These are phyloP conservation scores for Taenioides sp. DNA, from an alignment of 2,797 vertebrate species.

Conservation along the genomic window DNA sequence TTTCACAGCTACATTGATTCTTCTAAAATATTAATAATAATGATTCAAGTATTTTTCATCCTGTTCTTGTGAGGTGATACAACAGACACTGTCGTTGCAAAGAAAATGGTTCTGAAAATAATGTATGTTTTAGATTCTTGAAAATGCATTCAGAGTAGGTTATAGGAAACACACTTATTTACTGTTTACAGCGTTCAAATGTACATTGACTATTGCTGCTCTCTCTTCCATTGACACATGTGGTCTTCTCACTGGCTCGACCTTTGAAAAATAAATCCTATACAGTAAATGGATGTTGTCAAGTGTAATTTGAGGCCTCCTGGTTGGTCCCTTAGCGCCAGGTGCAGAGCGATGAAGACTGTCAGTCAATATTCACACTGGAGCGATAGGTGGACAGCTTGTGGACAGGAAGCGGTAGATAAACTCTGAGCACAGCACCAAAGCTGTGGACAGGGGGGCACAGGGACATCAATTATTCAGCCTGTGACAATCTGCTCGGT, in stretches of 20 bases:
- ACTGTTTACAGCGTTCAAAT: background rate
- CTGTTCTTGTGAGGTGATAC: background rate
- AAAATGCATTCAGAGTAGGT: background rate
- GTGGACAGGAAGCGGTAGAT: conserved; percentile 51
- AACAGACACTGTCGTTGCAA: background rate
- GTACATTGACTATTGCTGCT: background rate
- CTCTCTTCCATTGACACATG: background rate
- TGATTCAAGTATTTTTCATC: too few species aligned
- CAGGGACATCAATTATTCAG: conserved; percentile 71
- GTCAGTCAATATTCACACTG: conserved; percentile 22
- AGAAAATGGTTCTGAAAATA: too few species aligned
- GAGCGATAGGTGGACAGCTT: conserved; percentile 37
- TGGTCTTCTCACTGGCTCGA: background rate
- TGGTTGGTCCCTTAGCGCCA: conserved; percentile 18
- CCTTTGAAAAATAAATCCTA: background rate
- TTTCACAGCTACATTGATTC: too few species aligned
- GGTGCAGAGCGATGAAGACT: conserved; percentile 37
- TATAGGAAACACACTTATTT: background rate
- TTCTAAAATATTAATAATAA: too few species aligned
- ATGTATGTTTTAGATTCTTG: background rate
- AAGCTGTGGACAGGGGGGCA: conserved; percentile 30
- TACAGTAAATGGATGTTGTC: background rate
- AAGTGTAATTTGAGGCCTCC: conserved; percentile 1
- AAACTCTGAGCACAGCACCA: conserved; percentile 37
- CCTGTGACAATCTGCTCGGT: conserved; percentile 52